Base-by-base conservation (phyloP, 1,140 invertebrate genomes). In the Drosophila ambigua region DNA sequence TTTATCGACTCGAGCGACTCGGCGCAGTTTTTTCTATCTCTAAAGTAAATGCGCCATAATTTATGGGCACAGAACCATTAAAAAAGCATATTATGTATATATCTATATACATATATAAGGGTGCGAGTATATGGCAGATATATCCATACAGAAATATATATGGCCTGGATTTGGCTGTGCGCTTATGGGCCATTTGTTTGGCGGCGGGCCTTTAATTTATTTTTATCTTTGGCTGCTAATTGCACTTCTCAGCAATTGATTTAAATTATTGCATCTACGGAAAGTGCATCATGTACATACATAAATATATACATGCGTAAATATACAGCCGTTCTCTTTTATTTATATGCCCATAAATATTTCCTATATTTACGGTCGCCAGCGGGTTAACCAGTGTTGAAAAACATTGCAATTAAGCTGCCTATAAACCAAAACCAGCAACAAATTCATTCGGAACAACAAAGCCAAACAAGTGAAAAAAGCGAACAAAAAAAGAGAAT, bases 171-270 rank as follows among this genome's bases (percentile, higher is more conserved):
- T 80, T 76, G 57, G 69, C 71, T 41, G 59, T 43, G 45, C 72
- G 66, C 77, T 64, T 63, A 76, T 65, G 77, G 76, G 45, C 72
- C 80, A 83, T 84, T 84, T 85, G 80, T 84, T 84, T 77, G 68
- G 67, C 61, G 53, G 49, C 57, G 66, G 66, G 77, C 60, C 60
- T 85, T 80, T 79, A 78, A 85, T 85, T 82, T 81, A 87, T 81
- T 82, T 81, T 85, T 87, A 85, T 87, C 82, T 87, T 76, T 64
- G 64, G 55, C 82, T 88, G 82, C 82, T 87, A 87, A 87, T 87
- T 87, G 83, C 82, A 87, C 78, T 88, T 62, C 82, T 88, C 82
- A 82, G 83, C 82, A 87, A 87, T 87, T 87, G 82, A 88, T 87
- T 87, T 87, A 87, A 87, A 87, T 87, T 88, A 39, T 39, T 39